These are phyloP conservation scores for Stenoptilia bipunctidactyla DNA, from an alignment of 2,888 invertebrate genomes.

Conservation along the genomic window DNA sequence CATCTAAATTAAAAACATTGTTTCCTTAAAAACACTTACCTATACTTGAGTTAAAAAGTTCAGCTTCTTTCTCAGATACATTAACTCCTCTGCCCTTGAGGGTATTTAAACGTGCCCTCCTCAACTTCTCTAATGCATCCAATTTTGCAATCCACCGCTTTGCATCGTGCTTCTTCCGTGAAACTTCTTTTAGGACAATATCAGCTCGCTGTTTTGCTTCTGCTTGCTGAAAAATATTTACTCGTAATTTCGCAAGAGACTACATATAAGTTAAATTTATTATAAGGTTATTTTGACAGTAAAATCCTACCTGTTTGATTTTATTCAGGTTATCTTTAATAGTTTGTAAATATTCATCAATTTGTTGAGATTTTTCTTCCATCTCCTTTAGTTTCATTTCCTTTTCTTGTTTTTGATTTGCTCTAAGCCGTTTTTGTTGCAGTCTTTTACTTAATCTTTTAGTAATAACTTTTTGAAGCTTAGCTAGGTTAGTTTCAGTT, in stretches of 20 bases:
- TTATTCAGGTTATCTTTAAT: slow-evolving; percentile 74
- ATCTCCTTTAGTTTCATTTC: slow-evolving; percentile 41
- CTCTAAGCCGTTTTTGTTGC: slow-evolving; percentile 48
- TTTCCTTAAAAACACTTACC: too few species aligned
- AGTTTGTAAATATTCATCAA: slow-evolving; percentile 76
- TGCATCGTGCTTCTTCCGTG: slow-evolving; percentile 78
- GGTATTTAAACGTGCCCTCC: slow-evolving; percentile 73
- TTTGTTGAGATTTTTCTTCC: slow-evolving; percentile 68
- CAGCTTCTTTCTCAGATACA: slow-evolving; percentile 60
- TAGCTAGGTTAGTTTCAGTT: slow-evolving; percentile 43
- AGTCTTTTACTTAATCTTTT: slow-evolving; percentile 59
- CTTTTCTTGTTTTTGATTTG: slow-evolving; percentile 40
- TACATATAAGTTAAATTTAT: not conserved
- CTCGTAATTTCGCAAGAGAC: not conserved
- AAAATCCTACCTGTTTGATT: slow-evolving; percentile 62
- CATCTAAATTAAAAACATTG: too few species aligned
- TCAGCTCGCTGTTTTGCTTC: slow-evolving; percentile 78
- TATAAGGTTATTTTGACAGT: not conserved
- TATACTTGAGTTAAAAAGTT: slow-evolving; percentile 70
- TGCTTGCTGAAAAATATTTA: slow-evolving; percentile 60
- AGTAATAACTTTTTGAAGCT: slow-evolving; percentile 46
- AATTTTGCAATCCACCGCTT: slow-evolving; percentile 75
- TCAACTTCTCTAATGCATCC: slow-evolving; percentile 74
- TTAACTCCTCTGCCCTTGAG: slow-evolving; percentile 74
- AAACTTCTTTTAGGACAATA: slow-evolving; percentile 76